A percentile compares a stretch with the other conserved stretches of the same genome.
Evolutionary conservation across 2,888 invertebrate genomes (phyloP).

Genomic region (Globia sparganii): DNA sequence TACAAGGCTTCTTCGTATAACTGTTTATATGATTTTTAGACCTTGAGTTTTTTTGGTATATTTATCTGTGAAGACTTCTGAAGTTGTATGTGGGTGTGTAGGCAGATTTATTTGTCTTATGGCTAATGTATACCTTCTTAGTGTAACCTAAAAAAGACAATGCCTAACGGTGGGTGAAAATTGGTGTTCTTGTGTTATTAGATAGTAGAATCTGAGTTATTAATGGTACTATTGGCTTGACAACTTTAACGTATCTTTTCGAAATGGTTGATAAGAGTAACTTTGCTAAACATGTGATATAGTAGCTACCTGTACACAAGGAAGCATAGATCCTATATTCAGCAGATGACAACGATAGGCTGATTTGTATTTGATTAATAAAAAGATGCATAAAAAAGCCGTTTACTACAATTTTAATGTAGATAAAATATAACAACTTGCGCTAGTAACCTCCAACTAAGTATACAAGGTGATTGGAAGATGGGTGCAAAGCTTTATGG

Average conservation of each 20-base stretch:
- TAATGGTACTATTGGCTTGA: conserved; percentile 9
- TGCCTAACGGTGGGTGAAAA: conserved; percentile 39
- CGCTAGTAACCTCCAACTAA: background rate
- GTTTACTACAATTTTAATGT: background rate
- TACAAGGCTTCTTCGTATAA: conserved; percentile 66
- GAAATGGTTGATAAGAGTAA: background rate
- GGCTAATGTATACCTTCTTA: conserved; percentile 23
- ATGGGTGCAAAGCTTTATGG: no score
- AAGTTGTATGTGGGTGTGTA: conserved; percentile 41
- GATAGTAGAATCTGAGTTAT: conserved; percentile 10
- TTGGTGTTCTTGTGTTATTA: conserved; percentile 24
- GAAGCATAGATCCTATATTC: background rate
- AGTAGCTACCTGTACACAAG: background rate
- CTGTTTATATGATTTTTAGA: conserved; percentile 61
- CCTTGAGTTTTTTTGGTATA: conserved; percentile 33
- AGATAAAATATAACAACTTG: background rate
- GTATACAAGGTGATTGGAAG: no score
- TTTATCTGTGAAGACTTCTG: conserved; percentile 10
- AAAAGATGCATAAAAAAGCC: background rate
- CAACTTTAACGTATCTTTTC: background rate
- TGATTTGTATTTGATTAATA: background rate
- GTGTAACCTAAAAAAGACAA: conserved; percentile 49
- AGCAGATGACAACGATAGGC: no score
- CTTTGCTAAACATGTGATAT: no score
- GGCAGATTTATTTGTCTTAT: conserved; percentile 21